Percentiles rank a stretch among this genome's conserved stretches.
Conservation (phyloP, 2,113 vertebrate species). For the Rostratula benghalensis region DNA sequence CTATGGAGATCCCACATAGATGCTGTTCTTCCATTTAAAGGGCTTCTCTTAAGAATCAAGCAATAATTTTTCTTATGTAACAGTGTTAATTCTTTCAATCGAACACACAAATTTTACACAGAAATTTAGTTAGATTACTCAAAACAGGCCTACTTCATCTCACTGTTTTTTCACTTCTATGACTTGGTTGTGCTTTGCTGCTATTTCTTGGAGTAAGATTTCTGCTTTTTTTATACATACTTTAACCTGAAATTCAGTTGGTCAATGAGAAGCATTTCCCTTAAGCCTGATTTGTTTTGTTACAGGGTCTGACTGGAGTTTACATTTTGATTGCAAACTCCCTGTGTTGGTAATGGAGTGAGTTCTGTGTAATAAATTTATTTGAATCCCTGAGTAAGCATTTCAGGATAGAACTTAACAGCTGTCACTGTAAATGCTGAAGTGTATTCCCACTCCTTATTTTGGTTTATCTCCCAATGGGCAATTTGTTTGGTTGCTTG, state of each 20-base stretch:
- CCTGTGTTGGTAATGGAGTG: background rate
- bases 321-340: background rate
- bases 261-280: background rate
- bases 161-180: background rate
- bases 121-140: background rate
- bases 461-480: background rate
- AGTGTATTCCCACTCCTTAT: background rate
- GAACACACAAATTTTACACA: background rate
- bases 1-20: background rate
- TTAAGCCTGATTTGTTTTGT: background rate
- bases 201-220: background rate
- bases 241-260: background rate
- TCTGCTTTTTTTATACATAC: background rate
- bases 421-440: background rate
- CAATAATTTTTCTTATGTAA: background rate
- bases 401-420: background rate
- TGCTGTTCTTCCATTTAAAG: background rate
- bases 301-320: background rate
- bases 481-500: background rate
- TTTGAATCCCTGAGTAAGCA: background rate
- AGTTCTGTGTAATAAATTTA: background rate
- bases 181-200: background rate
- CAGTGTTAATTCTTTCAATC: background rate
- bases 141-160: background rate
- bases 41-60: background rate